Conservation (phyloP, 2,797 vertebrate species). For the Leuciscus waleckii region DNA sequence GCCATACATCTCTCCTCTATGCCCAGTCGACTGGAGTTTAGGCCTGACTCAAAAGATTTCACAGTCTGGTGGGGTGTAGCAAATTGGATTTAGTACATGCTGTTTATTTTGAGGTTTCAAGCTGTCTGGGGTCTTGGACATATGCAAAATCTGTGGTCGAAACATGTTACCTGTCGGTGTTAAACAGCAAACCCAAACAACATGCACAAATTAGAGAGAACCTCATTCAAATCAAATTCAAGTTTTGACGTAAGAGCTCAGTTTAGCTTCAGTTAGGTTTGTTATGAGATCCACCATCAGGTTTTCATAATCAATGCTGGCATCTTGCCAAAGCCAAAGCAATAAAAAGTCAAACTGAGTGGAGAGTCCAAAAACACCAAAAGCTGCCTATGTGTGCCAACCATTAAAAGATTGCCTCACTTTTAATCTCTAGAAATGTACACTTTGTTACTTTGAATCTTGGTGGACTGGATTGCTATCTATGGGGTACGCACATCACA, state of each 20-base stretch:
- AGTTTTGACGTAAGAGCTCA: background rate
- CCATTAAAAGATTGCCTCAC: background rate
- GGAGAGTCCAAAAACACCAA: background rate
- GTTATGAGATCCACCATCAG: background rate
- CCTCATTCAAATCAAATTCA: background rate
- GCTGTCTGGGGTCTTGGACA: constrained; percentile 1
- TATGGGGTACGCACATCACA: background rate
- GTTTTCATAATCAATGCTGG: background rate
- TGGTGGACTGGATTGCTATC: background rate
- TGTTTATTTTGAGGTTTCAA: background rate
- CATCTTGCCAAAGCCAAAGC: background rate
- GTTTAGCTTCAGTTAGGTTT: constrained; percentile 5
- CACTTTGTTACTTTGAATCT: background rate
- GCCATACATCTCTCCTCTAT: background rate
- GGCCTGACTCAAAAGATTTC: constrained; percentile 19
- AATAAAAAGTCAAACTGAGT: too few species aligned
- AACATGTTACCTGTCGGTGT: background rate
- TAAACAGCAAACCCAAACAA: background rate
- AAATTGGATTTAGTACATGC: background rate
- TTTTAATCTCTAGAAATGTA: background rate
- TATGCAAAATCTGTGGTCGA: constrained; percentile 37
- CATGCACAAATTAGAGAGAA: constrained; percentile 2
- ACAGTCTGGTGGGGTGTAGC: background rate
- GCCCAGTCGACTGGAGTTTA: background rate
- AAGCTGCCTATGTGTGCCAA: background rate